Percentiles rank a stretch among this genome's conserved stretches.
phyloP scores from a whole-genome alignment of 2,888 invertebrate species.

The Sminthurinus aureus region DNA sequence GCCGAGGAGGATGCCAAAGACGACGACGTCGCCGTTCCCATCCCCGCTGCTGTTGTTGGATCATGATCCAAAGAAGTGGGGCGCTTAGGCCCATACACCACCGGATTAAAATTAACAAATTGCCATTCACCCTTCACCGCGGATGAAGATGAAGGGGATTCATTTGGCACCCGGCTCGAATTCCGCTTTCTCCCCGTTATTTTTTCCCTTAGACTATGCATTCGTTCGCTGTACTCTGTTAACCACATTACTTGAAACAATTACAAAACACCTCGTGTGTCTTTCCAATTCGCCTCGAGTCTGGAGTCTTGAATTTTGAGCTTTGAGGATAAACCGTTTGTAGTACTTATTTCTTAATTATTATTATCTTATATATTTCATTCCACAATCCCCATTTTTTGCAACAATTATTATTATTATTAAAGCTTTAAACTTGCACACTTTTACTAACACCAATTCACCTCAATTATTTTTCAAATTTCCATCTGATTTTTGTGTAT shows the following conservation, averaged over 20 bases:
- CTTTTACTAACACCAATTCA: no score
- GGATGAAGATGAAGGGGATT: constrained; percentile 58
- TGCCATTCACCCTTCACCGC: constrained; percentile 62
- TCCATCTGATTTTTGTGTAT: no score
- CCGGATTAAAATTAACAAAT: constrained; percentile 63
- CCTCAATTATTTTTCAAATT: no score
- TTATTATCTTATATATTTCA: no score
- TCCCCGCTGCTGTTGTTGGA: constrained; percentile 30
- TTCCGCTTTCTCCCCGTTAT: constrained; percentile 61
- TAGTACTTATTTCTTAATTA: no score
- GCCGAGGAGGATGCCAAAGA: no score
- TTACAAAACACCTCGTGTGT: not conserved
- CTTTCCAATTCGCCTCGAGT: not conserved
- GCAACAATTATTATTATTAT: no score
- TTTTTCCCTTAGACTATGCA: constrained; percentile 64
- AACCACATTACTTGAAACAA: constrained; percentile 62
- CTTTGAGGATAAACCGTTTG: no score
- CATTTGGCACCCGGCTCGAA: constrained; percentile 35
- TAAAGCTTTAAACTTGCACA: no score
- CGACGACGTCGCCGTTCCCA: constrained; percentile 44
- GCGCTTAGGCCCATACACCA: constrained; percentile 57
- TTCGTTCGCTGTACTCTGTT: constrained; percentile 63
- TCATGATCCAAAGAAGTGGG: constrained; percentile 19
- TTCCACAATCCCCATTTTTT: no score
- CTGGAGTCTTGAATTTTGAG: no score